Conservation (phyloP, 2,888 invertebrate genomes). For the Mesorhabditis sp. region DNA sequence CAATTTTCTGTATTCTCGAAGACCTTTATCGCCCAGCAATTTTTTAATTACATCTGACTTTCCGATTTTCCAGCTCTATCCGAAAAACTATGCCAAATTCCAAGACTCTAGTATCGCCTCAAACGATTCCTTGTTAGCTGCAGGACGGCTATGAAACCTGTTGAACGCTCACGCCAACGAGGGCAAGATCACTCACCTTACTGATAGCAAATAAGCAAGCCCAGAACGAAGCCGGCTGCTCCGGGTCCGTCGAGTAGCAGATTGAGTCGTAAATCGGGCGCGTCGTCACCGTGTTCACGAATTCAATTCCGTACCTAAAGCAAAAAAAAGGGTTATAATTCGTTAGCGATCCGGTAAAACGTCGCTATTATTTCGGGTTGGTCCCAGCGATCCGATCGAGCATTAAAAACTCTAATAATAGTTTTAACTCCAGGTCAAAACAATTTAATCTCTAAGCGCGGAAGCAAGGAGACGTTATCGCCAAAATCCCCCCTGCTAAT, state of each 20-base stretch:
- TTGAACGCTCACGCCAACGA: background rate
- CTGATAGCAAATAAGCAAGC: constrained; percentile 47
- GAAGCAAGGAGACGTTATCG: too few species aligned
- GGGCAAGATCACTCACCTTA: constrained; percentile 22
- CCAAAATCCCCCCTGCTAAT: too few species aligned
- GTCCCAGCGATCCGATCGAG: too few species aligned
- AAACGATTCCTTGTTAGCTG: too few species aligned
- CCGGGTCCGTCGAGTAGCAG: constrained; percentile 43
- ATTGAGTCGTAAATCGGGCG: constrained; percentile 44
- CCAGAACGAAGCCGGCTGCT: constrained; percentile 55
- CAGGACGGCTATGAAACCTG: too few species aligned
- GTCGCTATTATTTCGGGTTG: constrained; percentile 32
- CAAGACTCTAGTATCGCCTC: too few species aligned
- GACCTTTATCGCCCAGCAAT: too few species aligned
- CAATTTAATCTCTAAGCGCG: too few species aligned
- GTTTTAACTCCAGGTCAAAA: background rate
- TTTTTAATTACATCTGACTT: background rate
- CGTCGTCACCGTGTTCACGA: constrained; percentile 27
- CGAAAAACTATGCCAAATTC: too few species aligned
- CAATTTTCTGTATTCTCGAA: too few species aligned
- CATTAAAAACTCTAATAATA: too few species aligned
- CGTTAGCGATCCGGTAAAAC: constrained; percentile 27
- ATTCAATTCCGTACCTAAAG: constrained; percentile 30
- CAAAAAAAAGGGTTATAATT: background rate
- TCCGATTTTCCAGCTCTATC: constrained; percentile 24